Evolutionary conservation across 2,113 vertebrate genomes (phyloP).

Genomic region (Circaetus gallicus): DNA sequence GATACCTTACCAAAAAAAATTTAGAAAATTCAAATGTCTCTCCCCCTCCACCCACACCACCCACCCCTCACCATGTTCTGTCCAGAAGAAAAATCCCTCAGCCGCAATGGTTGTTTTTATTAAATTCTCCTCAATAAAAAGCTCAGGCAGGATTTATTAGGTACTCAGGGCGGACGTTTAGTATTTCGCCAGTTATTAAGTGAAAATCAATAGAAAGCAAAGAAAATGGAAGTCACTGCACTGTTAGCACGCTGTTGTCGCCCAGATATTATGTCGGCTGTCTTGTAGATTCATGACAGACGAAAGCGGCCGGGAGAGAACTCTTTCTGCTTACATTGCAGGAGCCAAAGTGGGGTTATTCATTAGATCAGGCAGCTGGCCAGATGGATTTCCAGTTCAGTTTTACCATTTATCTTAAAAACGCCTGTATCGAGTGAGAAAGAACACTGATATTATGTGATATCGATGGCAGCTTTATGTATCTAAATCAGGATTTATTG

Average conservation of each 20-base stretch:
- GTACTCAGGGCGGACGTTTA: conserved; percentile 99
- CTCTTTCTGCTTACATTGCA: conserved; percentile 99
- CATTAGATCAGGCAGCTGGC: conserved; percentile 98
- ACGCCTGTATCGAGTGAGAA: conserved; percentile 92
- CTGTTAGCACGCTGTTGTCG: conserved; percentile 93
- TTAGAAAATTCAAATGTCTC: conserved; percentile 59
- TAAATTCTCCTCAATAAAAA: conserved; percentile 99
- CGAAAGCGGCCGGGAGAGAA: conserved; percentile 90
- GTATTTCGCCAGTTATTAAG: conserved; percentile 99
- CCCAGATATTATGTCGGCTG: conserved; percentile 99
- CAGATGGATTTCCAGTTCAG: conserved; percentile 99
- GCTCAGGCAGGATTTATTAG: conserved; percentile 99
- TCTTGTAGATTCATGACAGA: conserved; percentile 99
- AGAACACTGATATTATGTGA: conserved; percentile 99
- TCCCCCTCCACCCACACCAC: neutral
- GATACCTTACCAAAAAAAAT: neutral
- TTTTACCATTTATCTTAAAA: conserved; percentile 99
- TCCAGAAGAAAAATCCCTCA: conserved; percentile 96
- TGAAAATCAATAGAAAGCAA: conserved; percentile 99
- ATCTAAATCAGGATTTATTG: conserved; percentile 97
- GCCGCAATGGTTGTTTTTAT: conserved; percentile 96
- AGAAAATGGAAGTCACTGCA: conserved; percentile 99
- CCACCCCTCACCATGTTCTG: conserved; percentile 75
- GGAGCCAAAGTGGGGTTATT: conserved; percentile 99
- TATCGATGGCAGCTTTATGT: conserved; percentile 99